A percentile compares a stretch with the other conserved stretches of the same genome.
Evolutionary conservation across 1,140 invertebrate genomes (phyloP).

Genomic region (Drosophila arawakana): DNA sequence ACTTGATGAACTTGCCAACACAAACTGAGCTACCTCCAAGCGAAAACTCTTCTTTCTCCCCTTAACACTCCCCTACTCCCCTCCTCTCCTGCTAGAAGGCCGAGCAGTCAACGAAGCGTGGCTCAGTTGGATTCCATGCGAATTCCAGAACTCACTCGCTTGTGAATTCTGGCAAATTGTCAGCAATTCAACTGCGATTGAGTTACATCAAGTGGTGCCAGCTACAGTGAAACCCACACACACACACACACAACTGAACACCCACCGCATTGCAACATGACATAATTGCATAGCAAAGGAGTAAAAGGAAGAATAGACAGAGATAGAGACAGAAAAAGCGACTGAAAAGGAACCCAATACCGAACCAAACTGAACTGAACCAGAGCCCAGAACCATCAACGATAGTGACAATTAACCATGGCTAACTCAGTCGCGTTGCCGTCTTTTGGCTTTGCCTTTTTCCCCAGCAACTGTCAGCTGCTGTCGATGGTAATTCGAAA

Average conservation of each 20-base stretch:
- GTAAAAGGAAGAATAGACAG: slow-evolving; percentile 15
- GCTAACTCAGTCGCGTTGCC: slow-evolving; percentile 59
- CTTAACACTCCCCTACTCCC: neutral
- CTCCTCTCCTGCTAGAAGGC: neutral
- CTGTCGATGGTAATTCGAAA: slow-evolving; percentile 82
- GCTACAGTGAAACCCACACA: slow-evolving; percentile 8
- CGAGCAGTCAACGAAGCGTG: slow-evolving; percentile 59
- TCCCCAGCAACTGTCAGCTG: slow-evolving; percentile 57
- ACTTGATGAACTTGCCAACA: slow-evolving; percentile 58
- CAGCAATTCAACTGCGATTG: slow-evolving; percentile 46
- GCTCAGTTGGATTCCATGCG: slow-evolving; percentile 53
- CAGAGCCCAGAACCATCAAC: slow-evolving; percentile 41
- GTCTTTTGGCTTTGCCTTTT: slow-evolving; percentile 7
- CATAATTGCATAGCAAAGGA: slow-evolving; percentile 60
- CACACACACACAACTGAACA: slow-evolving; percentile 27
- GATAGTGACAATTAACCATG: slow-evolving; percentile 80
- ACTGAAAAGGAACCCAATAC: slow-evolving; percentile 3
- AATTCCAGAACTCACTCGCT: slow-evolving; percentile 53
- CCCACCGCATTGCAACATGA: slow-evolving; percentile 65
- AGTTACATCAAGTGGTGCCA: slow-evolving; percentile 41
- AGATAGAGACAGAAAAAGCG: neutral
- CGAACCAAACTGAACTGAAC: slow-evolving; percentile 7
- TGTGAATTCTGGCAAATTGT: slow-evolving; percentile 58
- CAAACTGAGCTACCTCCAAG: slow-evolving; percentile 17
- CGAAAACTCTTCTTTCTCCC: neutral